These are phyloP conservation scores for Alcedo atthis DNA, from an alignment of 2,797 vertebrate species.

Conservation along the genomic window DNA sequence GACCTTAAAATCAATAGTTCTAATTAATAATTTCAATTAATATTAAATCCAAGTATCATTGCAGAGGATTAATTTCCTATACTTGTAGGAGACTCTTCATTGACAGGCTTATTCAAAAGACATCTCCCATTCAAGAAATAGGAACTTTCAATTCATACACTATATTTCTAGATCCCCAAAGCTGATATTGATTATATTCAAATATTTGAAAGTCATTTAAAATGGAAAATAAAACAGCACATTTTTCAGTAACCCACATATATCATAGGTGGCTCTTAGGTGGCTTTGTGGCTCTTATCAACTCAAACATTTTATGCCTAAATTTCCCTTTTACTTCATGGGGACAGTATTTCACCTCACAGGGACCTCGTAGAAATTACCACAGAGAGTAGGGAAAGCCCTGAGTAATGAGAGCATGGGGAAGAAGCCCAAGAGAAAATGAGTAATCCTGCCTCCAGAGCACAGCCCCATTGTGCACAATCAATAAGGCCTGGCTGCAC, in stretches of 20 bases:
- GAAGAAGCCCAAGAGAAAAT: constrained; percentile 10
- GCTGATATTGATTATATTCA: not conserved
- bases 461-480: not conserved
- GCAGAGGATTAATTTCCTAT: not conserved
- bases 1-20: not conserved
- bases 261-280: not conserved
- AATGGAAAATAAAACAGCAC: not conserved
- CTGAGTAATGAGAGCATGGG: not conserved
- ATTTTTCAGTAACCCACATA: not conserved
- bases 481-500: constrained; percentile 19
- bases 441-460: constrained; percentile 33
- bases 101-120: not conserved
- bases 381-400: not conserved
- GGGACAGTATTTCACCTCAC: not conserved
- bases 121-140: not conserved
- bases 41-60: constrained; percentile 37
- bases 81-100: not conserved
- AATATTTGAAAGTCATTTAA: not conserved
- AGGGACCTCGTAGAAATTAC: not conserved
- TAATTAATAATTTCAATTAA: constrained; percentile 55
- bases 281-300: not conserved
- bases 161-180: not conserved
- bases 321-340: not conserved
- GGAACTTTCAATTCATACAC: not conserved
- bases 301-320: not conserved